Percentiles rank a stretch among this genome's conserved stretches.
Conservation (phyloP, 2,797 vertebrate genomes). For the Sandelia bainsii region DNA sequence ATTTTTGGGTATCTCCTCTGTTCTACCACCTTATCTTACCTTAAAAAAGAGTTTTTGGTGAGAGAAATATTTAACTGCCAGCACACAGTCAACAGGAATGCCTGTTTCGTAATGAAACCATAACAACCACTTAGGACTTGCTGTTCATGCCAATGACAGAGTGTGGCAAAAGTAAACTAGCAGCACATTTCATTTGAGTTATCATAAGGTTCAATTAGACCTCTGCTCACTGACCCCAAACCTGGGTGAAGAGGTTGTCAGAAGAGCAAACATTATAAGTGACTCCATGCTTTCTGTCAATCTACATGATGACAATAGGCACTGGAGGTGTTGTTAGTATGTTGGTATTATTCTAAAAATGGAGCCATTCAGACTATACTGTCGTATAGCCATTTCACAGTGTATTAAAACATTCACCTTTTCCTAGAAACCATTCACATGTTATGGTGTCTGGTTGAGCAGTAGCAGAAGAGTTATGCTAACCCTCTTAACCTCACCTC, state of each 20-base stretch:
- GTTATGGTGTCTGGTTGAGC: conserved; percentile 43
- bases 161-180: conserved; percentile 47
- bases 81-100: conserved; percentile 51
- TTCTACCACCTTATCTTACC: neutral
- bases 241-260: conserved; percentile 53
- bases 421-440: conserved; percentile 22
- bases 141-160: conserved; percentile 33
- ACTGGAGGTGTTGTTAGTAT: neutral
- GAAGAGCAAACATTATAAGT: conserved; percentile 63
- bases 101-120: conserved; percentile 50
- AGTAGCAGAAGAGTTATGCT: conserved; percentile 53
- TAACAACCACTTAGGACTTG: conserved; percentile 42
- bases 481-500: conserved; percentile 64
- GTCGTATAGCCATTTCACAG: neutral
- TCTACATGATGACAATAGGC: conserved; percentile 19
- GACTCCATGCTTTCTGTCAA: conserved; percentile 55
- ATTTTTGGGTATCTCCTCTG: conserved; percentile 8
- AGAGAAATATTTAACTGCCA: conserved; percentile 44
- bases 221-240: conserved; percentile 47
- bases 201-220: conserved; percentile 59
- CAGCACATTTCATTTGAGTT: conserved; percentile 51
- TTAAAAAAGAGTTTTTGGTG: conserved; percentile 40
- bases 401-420: conserved; percentile 15
- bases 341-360: neutral
- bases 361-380: neutral